A percentile compares a stretch with the other conserved stretches of the same genome.
These are phyloP conservation scores for Cheiracanthium punctorium DNA, from an alignment of 2,888 invertebrate species.

Conservation along the genomic window DNA sequence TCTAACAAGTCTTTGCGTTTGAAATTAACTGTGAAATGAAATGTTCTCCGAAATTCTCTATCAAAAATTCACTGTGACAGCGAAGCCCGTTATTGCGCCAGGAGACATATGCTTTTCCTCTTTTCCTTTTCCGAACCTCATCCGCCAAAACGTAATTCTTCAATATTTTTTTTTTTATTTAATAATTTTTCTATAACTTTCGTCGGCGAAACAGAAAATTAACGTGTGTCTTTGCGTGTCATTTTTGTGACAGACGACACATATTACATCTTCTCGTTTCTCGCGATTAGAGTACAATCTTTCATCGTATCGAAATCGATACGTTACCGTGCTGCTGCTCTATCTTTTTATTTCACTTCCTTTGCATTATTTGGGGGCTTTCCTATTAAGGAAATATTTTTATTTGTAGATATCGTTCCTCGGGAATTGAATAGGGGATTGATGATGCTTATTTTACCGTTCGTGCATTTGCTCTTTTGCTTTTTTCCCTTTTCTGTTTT, in stretches of 20 bases:
- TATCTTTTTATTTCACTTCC: constrained; percentile 15
- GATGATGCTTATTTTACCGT: no score
- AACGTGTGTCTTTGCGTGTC: constrained; percentile 27
- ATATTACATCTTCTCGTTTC: constrained; percentile 8
- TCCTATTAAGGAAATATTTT: not conserved
- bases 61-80: not conserved
- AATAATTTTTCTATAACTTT: not conserved
- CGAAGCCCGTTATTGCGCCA: not conserved
- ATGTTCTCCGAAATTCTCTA: not conserved
- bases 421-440: no score
- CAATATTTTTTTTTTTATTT: not conserved
- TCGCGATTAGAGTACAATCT: constrained; percentile 10
- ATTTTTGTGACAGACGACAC: constrained; percentile 33
- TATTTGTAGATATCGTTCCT: not conserved
- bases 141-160: constrained; percentile 15
- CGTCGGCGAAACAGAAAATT: constrained; percentile 15
- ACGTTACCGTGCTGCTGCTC: not conserved
- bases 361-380: not conserved
- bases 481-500: no score
- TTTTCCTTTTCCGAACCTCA: not conserved
- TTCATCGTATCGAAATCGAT: constrained; percentile 16
- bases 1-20: not conserved
- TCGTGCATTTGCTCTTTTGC: no score
- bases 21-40: not conserved
- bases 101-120: no score